Conservation (phyloP, 2,113 vertebrate species). For the Jacana jacana region DNA sequence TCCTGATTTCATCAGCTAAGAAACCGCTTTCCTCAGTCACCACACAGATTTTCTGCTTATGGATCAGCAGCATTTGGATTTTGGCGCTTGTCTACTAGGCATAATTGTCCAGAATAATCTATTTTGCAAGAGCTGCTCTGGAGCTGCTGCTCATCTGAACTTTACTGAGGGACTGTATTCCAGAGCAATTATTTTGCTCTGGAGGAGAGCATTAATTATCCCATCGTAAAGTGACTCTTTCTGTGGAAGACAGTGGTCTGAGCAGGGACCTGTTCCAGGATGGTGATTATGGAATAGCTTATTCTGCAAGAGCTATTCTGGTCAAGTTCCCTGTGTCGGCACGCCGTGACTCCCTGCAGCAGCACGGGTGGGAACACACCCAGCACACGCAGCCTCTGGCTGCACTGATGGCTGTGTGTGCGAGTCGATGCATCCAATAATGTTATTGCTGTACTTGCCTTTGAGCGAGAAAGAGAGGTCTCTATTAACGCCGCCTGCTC, state of each 20-base stretch:
- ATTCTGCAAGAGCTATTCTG: neutral
- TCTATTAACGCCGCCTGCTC: neutral
- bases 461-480: neutral
- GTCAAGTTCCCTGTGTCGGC: neutral
- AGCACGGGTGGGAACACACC: neutral
- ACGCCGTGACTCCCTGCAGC: neutral
- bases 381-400: neutral
- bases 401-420: rapidly evolving
- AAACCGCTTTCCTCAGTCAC: neutral
- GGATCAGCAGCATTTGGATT: neutral
- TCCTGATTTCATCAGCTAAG: neutral
- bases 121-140: neutral
- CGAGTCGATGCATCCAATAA: neutral
- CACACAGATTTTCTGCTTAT: neutral
- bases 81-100: neutral
- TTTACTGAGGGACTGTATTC: neutral
- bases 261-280: neutral
- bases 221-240: neutral
- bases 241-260: neutral
- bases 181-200: neutral
- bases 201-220: neutral
- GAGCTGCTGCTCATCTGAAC: neutral
- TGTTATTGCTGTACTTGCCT: neutral
- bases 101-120: neutral
- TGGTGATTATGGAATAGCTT: neutral